Conservation (phyloP, 2,797 vertebrate species). For the Hippoglossus hippoglossus region DNA sequence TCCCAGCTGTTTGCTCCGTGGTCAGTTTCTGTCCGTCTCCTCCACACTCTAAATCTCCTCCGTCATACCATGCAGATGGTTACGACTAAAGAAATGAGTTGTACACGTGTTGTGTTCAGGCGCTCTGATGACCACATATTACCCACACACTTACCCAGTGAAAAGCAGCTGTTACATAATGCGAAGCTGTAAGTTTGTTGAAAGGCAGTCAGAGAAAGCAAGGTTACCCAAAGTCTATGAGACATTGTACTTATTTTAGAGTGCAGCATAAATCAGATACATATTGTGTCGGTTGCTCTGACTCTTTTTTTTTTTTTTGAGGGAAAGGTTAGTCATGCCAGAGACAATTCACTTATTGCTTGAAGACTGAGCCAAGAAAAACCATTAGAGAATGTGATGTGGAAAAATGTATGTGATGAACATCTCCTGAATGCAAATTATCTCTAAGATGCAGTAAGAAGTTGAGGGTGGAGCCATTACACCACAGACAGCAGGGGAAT, state of each 20-base stretch:
- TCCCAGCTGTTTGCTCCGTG: slow-evolving; percentile 24
- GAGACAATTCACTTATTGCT: slow-evolving; percentile 45
- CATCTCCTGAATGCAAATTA: slow-evolving; percentile 26
- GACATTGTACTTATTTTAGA: slow-evolving; percentile 19
- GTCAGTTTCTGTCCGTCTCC: not conserved
- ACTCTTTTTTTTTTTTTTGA: slow-evolving; percentile 9
- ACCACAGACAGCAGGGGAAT: not conserved
- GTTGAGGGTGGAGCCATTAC: not conserved
- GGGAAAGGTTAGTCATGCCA: slow-evolving; percentile 6
- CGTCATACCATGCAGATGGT: slow-evolving; percentile 16
- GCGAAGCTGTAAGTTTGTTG: not conserved
- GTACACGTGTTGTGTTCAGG: not conserved
- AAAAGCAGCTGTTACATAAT: slow-evolving; percentile 8
- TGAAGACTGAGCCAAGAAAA: slow-evolving; percentile 32
- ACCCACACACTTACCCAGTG: not conserved
- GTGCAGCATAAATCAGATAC: slow-evolving; percentile 42
- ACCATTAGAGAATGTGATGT: slow-evolving; percentile 28
- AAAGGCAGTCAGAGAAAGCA: slow-evolving; percentile 19
- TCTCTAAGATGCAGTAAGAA: not conserved
- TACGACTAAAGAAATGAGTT: not conserved
- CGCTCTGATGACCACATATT: not conserved
- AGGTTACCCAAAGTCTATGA: slow-evolving; percentile 32
- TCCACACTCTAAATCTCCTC: slow-evolving; percentile 16
- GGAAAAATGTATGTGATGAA: slow-evolving; percentile 2
- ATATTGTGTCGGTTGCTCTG: not conserved